Evolutionary conservation across 2,113 vertebrate genomes (phyloP).

Genomic region (Himantopus leucocephalus): DNA sequence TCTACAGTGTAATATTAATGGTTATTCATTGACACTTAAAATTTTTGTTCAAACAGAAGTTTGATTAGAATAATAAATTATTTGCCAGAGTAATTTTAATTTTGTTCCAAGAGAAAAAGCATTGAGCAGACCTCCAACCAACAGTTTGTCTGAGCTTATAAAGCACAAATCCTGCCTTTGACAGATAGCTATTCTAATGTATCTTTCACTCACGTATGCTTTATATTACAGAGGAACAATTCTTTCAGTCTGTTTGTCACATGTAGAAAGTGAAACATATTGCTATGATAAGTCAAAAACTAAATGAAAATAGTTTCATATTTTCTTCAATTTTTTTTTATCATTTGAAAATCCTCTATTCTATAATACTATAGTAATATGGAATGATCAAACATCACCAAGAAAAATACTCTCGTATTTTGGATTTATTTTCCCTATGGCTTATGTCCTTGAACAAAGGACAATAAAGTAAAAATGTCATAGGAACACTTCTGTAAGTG

Average conservation of each 20-base stretch:
- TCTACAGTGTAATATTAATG: neutral
- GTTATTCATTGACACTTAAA: neutral
- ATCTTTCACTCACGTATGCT: neutral
- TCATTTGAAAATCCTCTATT: neutral
- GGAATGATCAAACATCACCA: neutral
- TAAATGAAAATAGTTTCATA: neutral
- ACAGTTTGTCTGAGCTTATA: neutral
- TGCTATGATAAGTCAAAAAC: neutral
- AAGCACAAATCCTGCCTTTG: neutral
- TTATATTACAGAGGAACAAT: neutral
- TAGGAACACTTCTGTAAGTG: neutral
- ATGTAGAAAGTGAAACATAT: neutral
- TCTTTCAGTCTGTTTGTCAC: neutral
- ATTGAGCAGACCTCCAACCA: neutral
- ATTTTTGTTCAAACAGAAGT: neutral
- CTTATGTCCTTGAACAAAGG: constrained; percentile 35
- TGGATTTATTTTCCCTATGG: neutral
- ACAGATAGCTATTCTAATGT: too few species aligned
- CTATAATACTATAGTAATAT: neutral
- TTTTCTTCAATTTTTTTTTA: neutral
- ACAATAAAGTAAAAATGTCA: constrained; percentile 22
- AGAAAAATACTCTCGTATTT: neutral
- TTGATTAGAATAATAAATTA: neutral
- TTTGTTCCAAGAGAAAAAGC: neutral
- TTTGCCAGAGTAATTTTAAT: neutral